These are phyloP conservation scores for Schizopygopsis pylzovi DNA, from an alignment of 2,797 vertebrate genomes.

Conservation along the genomic window DNA sequence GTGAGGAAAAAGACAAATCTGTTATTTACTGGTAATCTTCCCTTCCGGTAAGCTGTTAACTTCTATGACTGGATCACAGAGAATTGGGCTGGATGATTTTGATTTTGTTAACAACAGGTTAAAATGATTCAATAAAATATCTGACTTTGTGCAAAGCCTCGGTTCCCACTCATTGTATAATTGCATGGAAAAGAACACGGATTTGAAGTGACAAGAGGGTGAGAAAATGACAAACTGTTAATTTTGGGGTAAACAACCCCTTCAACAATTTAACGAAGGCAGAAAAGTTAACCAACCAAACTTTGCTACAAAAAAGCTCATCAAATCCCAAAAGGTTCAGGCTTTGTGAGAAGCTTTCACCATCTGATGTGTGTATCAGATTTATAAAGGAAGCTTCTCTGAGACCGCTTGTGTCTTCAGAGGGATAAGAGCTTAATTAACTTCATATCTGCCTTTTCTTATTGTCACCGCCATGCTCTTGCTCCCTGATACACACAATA, in stretches of 20 bases:
- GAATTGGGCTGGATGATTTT: not conserved
- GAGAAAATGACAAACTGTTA: too few species aligned
- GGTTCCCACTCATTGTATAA: not conserved
- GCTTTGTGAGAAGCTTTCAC: conserved; percentile 34
- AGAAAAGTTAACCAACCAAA: not conserved
- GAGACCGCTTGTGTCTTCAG: conserved; percentile 56
- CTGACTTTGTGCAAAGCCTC: not conserved
- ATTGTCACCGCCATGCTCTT: conserved; percentile 39
- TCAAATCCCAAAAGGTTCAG: conserved; percentile 18
- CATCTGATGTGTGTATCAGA: conserved; percentile 46
- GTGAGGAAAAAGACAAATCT: not conserved
- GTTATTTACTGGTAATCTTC: not conserved
- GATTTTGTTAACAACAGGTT: not conserved
- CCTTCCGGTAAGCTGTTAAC: not conserved
- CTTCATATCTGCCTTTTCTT: conserved; percentile 70
- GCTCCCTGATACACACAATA: conserved; percentile 40
- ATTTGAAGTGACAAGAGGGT: not conserved
- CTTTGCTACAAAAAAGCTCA: conserved; percentile 8
- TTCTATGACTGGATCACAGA: not conserved
- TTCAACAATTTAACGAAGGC: not conserved
- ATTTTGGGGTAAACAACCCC: too few species aligned
- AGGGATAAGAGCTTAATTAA: conserved; percentile 76
- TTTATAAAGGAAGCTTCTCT: conserved; percentile 42
- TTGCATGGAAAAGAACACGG: not conserved
- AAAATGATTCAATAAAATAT: not conserved